phyloP scores from a whole-genome alignment of 2,113 vertebrate species.

The Hemicordylus capensis region DNA sequence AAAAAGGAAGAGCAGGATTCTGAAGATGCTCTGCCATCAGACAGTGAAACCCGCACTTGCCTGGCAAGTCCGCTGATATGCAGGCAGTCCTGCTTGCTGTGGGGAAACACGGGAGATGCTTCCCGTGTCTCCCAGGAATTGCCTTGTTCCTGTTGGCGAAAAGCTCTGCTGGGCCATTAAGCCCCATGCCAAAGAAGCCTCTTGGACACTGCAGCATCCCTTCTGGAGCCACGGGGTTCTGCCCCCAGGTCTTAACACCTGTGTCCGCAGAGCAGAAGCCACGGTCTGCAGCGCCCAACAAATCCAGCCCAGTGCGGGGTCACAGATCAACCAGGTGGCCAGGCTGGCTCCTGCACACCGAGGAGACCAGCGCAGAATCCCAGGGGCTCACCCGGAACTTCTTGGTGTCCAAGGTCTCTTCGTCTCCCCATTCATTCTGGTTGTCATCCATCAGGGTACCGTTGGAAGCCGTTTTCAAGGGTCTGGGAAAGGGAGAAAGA shows the following conservation, averaged over 20 bases:
- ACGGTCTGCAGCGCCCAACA: too few species aligned
- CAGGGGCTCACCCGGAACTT: slow-evolving; percentile 87
- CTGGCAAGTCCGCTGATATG: too few species aligned
- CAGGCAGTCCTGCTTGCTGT: neutral
- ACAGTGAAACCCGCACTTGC: neutral
- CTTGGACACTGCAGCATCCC: neutral
- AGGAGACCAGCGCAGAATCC: neutral
- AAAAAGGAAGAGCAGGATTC: neutral
- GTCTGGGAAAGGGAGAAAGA: slow-evolving; percentile 70
- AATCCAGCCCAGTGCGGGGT: too few species aligned
- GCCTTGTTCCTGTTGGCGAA: neutral
- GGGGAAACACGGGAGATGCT: neutral
- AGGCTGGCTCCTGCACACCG: neutral
- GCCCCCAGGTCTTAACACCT: too few species aligned
- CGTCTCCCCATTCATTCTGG: slow-evolving; percentile 94
- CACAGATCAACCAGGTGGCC: too few species aligned
- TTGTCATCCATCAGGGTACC: slow-evolving; percentile 94
- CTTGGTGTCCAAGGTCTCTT: slow-evolving; percentile 88
- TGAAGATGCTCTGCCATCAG: neutral
- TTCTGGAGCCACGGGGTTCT: too few species aligned
- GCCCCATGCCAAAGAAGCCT: neutral
- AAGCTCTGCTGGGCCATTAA: neutral
- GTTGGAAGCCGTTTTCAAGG: slow-evolving; percentile 90
- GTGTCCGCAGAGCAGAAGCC: too few species aligned
- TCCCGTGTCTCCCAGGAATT: neutral